Percentiles rank a stretch among this genome's conserved stretches.
phyloP scores from a whole-genome alignment of 2,888 invertebrate species.

The Phengaris arion region DNA sequence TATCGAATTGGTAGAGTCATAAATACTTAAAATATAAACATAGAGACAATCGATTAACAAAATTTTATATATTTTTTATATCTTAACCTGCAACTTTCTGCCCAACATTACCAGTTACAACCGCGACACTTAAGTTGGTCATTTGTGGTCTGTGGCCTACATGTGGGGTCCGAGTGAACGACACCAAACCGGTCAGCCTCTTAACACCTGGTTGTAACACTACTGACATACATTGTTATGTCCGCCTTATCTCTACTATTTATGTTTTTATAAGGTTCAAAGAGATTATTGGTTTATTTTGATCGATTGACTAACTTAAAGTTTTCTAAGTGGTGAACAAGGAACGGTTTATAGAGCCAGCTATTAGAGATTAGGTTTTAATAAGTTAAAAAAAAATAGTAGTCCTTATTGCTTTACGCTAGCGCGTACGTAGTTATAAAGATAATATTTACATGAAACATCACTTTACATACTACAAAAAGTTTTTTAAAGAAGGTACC shows the following conservation, averaged over 20 bases:
- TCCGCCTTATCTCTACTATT: background rate
- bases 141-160: background rate
- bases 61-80: too few relatives aligned
- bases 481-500: too few relatives aligned
- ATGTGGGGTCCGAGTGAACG: background rate
- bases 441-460: too few relatives aligned
- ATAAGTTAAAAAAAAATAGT: too few relatives aligned
- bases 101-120: background rate
- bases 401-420: too few relatives aligned
- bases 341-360: background rate
- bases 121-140: conserved; percentile 12
- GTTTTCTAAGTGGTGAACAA: background rate
- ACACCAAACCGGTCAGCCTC: conserved; percentile 2
- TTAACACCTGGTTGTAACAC: background rate
- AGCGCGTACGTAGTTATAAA: too few relatives aligned
- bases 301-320: background rate
- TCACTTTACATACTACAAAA: too few relatives aligned
- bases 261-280: background rate
- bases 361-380: background rate
- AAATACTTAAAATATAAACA: too few relatives aligned
- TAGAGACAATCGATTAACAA: too few relatives aligned
- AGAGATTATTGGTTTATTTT: background rate
- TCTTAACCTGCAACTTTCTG: too few relatives aligned
- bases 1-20: too few relatives aligned
- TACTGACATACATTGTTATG: background rate